Base-by-base conservation (phyloP, 2,888 invertebrate species). In the Harpagoxenus sublaevis region DNA sequence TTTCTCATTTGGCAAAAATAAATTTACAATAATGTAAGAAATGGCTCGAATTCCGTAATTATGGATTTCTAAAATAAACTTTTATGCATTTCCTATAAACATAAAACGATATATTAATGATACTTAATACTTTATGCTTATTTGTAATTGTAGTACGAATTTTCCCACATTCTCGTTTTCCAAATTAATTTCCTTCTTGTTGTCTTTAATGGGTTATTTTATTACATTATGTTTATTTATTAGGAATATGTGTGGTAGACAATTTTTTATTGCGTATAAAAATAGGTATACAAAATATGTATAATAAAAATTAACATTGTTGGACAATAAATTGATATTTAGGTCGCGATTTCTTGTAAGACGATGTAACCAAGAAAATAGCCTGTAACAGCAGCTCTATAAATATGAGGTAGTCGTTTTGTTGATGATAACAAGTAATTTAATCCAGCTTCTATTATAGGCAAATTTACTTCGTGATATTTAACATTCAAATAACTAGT, bases 311-410 rank as follows among this genome's bases (percentile, higher is more conserved):
- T 84, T 75, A 79, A 87, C 45, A 84, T 84, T 71, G 23, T 48
- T 87, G 55, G 66, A 84, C 78, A 84, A 75, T 86, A 81, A 79
- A 12, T 23, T 74, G 55, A 45, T 60, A 62, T 85, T 63, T 28
- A 39, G 12, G 83, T 79, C 31, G 57, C 73, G 70, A 55, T 81
- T 31, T 79, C 53, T 82, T 42, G 15, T 42, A 75, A 63, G 4
- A 81, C 23, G n/a, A 95, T 89, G 74, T 93, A 93, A 45, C 95
- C 95, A 62, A 94, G 89, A 83, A 92, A 93, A 89, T 90, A 92
- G 51, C 92, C 92, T 31, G 92, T 42, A 28, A 18, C 90, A 23
- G 91, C 86, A 35, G 87, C 88, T 84, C 95, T 92, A 87, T 94
- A 93, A 85, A 89, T 83, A 53, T 92, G 93, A 28, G 95, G 94